Evolutionary conservation across 2,888 invertebrate species (phyloP).

Genomic region (Pyrgus malvae): DNA sequence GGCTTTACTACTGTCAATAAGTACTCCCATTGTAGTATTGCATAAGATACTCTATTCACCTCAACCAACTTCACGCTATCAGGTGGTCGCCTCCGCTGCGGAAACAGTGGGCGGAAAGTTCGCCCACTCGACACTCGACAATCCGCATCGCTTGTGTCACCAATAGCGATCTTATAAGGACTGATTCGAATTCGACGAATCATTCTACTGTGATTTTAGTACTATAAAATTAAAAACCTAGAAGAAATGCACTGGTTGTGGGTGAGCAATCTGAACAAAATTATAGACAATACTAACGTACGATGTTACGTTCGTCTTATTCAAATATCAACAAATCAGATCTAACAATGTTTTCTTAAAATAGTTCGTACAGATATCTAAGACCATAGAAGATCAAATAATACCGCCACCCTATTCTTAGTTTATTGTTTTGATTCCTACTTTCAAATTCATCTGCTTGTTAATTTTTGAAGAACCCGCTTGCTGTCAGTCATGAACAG

Average conservation of each 20-base stretch:
- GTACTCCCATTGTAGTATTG: conserved; percentile 9
- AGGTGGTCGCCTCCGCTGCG: conserved; percentile 74
- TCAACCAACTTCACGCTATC: conserved; percentile 55
- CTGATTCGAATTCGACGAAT: conserved; percentile 51
- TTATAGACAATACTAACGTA: no score
- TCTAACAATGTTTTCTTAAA: no score
- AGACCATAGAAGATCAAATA: no score
- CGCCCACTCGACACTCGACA: conserved; percentile 50
- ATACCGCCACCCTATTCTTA: no score
- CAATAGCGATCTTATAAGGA: conserved; percentile 69
- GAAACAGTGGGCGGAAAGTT: conserved; percentile 73
- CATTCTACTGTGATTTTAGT: conserved; percentile 2
- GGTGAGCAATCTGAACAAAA: no score
- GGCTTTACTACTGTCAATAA: conserved; percentile 14
- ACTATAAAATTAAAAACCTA: background rate
- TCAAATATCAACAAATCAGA: no score
- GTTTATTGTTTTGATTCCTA: no score
- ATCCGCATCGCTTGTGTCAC: conserved; percentile 64
- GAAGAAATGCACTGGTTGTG: no score
- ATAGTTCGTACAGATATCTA: no score
- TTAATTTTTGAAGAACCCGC: conserved; percentile 4
- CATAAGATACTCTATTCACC: conserved; percentile 30
- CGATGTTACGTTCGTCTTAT: no score
- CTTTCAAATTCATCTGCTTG: conserved; percentile 4
- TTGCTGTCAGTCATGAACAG: background rate